A percentile compares a stretch with the other conserved stretches of the same genome.
These are phyloP conservation scores for Aegotheles bennettii DNA, from an alignment of 2,113 vertebrate species.

Conservation along the genomic window DNA sequence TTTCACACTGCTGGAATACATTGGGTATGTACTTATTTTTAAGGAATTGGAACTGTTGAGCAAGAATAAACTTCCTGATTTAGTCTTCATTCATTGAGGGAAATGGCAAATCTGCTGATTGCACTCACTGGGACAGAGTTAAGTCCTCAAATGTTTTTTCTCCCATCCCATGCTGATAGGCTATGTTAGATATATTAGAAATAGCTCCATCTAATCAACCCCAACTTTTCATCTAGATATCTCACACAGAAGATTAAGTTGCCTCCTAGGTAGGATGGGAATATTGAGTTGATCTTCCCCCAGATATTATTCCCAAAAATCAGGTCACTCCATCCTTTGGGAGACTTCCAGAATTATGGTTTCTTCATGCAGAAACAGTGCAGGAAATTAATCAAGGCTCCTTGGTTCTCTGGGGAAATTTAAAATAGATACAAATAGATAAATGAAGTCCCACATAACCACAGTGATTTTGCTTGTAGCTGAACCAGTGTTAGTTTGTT, in stretches of 20 bases:
- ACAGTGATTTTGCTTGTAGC: background rate
- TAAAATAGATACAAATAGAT: constrained; percentile 3
- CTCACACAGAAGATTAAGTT: background rate
- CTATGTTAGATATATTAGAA: background rate
- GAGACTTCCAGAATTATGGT: background rate
- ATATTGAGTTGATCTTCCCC: background rate
- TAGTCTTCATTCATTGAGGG: background rate
- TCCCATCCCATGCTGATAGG: background rate
- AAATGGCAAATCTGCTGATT: background rate
- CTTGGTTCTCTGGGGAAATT: background rate
- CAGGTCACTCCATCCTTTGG: background rate
- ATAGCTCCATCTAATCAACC: background rate
- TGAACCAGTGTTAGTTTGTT: background rate
- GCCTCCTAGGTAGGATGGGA: background rate
- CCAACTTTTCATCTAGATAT: background rate
- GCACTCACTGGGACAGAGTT: background rate
- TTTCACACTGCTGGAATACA: background rate
- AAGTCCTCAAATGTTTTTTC: background rate
- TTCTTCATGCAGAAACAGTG: background rate
- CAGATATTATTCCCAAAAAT: background rate
- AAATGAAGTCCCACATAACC: background rate
- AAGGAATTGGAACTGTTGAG: background rate
- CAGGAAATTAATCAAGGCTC: constrained; percentile 5
- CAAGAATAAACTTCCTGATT: background rate
- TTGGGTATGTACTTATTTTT: background rate